Percentiles rank a stretch among this genome's conserved stretches.
These are phyloP conservation scores for Pristionchus arcanus DNA, from an alignment of 2,888 invertebrate species.

Conservation along the genomic window DNA sequence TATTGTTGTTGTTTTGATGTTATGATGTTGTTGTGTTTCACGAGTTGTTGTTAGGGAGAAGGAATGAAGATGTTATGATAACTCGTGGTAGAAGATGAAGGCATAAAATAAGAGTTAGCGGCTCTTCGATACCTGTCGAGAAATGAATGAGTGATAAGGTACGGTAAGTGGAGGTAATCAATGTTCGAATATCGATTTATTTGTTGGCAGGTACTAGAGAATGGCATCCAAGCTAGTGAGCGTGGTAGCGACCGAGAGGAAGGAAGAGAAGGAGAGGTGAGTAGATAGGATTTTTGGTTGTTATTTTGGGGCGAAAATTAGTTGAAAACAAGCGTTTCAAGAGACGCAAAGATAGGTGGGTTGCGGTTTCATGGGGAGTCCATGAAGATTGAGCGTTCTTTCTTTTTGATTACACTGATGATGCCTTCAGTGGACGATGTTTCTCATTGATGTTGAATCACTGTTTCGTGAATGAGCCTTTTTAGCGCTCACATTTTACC, in stretches of 20 bases:
- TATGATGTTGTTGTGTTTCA: conserved; percentile 46
- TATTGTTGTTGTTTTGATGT: conserved; percentile 26
- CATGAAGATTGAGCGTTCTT: too few species aligned
- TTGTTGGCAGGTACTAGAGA: neutral
- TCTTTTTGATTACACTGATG: too few species aligned
- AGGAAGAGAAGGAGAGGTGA: conserved; percentile 25
- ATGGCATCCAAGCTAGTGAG: conserved; percentile 29
- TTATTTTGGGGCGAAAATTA: neutral
- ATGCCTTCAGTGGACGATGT: neutral
- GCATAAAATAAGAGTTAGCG: neutral
- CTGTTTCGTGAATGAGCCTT: too few species aligned
- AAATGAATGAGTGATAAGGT: neutral
- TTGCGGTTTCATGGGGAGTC: too few species aligned
- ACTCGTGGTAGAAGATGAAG: too few species aligned
- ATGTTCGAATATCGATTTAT: neutral
- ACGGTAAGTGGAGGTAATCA: neutral
- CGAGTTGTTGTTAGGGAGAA: neutral
- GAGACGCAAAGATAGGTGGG: neutral
- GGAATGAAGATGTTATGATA: conserved; percentile 30
- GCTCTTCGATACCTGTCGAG: conserved; percentile 5
- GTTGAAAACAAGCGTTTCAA: neutral
- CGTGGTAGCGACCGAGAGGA: neutral
- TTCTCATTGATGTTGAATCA: too few species aligned
- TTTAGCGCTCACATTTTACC: too few species aligned
- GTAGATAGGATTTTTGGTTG: neutral